Evolutionary conservation across 1,140 invertebrate genomes (phyloP).

Genomic region (Halyomorpha halys): DNA sequence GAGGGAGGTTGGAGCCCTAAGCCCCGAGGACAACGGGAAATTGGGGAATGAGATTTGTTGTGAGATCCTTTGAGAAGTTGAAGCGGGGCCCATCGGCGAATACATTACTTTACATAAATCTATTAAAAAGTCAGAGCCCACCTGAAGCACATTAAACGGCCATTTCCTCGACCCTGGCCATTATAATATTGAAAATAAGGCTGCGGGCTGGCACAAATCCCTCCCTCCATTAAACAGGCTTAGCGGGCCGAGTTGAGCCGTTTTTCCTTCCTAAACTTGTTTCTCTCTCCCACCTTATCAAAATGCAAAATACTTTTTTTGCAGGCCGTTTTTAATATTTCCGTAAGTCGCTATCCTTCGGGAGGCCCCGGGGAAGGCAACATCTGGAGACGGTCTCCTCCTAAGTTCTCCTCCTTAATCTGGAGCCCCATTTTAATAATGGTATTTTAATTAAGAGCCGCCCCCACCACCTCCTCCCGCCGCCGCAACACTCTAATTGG

Average conservation of each 20-base stretch:
- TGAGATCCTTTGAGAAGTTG: slow-evolving; percentile 2
- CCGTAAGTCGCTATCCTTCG: slow-evolving; percentile 11
- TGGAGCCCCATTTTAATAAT: slow-evolving; percentile 28
- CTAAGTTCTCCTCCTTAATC: slow-evolving; percentile 23
- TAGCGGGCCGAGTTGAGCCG: slow-evolving; percentile 24
- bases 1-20: too few relatives aligned
- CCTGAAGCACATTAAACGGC: slow-evolving; percentile 14
- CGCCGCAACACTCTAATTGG: slow-evolving; percentile 22
- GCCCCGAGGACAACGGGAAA: background rate
- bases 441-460: slow-evolving; percentile 28
- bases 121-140: slow-evolving; percentile 13
- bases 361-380: background rate
- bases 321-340: slow-evolving; percentile 28
- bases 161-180: slow-evolving; percentile 16
- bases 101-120: slow-evolving; percentile 18
- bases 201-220: slow-evolving; percentile 6
- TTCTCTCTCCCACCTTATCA: slow-evolving; percentile 28
- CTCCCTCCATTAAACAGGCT: slow-evolving; percentile 28
- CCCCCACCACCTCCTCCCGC: slow-evolving; percentile 19
- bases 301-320: slow-evolving; percentile 29
- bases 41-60: background rate
- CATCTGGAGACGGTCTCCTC: slow-evolving; percentile 17
- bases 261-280: slow-evolving; percentile 26
- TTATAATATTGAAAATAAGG: slow-evolving; percentile 27
- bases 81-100: background rate